Percentiles rank a stretch among this genome's conserved stretches.
Evolutionary conservation across 2,113 vertebrate species (phyloP).

Genomic region (Brevimyrus niger): DNA sequence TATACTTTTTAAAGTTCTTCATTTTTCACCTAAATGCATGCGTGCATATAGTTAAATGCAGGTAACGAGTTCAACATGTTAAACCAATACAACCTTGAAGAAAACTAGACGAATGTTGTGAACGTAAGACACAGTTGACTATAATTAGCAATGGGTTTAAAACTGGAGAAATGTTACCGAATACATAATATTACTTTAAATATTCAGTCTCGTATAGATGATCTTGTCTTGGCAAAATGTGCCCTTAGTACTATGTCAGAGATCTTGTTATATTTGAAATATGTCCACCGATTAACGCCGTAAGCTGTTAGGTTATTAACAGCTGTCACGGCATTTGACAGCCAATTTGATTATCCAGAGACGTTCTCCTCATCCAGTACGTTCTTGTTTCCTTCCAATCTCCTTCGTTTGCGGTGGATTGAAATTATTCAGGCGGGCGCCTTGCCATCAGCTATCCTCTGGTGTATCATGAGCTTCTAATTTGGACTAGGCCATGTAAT

Average conservation of each 20-base stretch:
- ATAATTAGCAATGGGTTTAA: background rate
- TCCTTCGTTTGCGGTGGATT: background rate
- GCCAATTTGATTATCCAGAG: constrained; percentile 17
- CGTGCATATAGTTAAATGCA: background rate
- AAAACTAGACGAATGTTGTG: background rate
- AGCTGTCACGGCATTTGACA: constrained; percentile 37
- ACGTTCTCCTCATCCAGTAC: constrained; percentile 39
- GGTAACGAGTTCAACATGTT: background rate
- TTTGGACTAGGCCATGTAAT: background rate
- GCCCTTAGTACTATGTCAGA: background rate
- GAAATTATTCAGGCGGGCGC: background rate
- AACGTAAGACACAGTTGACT: background rate
- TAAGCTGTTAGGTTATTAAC: constrained; percentile 36
- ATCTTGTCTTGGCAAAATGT: background rate
- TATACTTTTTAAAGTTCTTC: background rate
- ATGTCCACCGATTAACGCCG: constrained; percentile 16
- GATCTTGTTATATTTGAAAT: background rate
- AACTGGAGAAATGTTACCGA: background rate
- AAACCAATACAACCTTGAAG: background rate
- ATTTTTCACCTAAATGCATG: background rate
- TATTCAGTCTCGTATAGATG: background rate
- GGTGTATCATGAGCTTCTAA: background rate
- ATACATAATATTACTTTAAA: background rate
- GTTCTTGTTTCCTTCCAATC: constrained; percentile 23
- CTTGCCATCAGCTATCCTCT: background rate